Evolutionary conservation across 1,140 invertebrate species (phyloP), one percentile per base, ranked within the genome.

Genomic region (Drosophila subobscura): DNA sequence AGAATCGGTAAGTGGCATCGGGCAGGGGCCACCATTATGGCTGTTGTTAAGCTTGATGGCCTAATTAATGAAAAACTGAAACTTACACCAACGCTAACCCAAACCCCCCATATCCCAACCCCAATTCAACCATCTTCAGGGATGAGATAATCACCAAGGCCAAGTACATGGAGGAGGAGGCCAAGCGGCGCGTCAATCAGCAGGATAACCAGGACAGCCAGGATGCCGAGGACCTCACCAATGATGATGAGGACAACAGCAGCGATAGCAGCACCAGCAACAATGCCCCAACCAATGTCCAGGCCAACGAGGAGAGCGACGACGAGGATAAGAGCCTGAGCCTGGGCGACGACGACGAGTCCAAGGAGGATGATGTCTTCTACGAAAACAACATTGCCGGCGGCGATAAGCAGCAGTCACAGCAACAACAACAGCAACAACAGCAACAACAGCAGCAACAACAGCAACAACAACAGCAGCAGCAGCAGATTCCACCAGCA

Each of bases 361-460:
- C 94, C n/a, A 93, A 94, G 57, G 94, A 95, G 76, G 95, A 95
- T 72, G 95, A 95, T 74, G 94, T 95, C 27, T 95, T 95, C 92
- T 95, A 95, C 83, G 95, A 96, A 86, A 94, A 94, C 12, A 94
- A 95, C 76, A 94, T 77, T 54, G 81, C 75, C 53, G 44, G 52
- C 23, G 45, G 70, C 77, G 81, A 88, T 57, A 88, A 89, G 47
- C 73, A 89, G 61, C 56, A 73, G 53, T 20, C 61, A 12, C 61
- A 76, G n/a, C 76, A 79, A 10, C 76, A 77, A 2, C 73, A 77
- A 14, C 66, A 74, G 27, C 50, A 72, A 14, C 53, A 63, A 6
- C 66, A 79, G 22, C 73, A 72, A 16, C 71, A 78, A 59, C 59
- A 70, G 54, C 42, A 65, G 49, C 55, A 73, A 47, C 61, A 70